These are phyloP conservation scores for Nemurella pictetii DNA, from an alignment of 2,888 invertebrate genomes.

Conservation along the genomic window DNA sequence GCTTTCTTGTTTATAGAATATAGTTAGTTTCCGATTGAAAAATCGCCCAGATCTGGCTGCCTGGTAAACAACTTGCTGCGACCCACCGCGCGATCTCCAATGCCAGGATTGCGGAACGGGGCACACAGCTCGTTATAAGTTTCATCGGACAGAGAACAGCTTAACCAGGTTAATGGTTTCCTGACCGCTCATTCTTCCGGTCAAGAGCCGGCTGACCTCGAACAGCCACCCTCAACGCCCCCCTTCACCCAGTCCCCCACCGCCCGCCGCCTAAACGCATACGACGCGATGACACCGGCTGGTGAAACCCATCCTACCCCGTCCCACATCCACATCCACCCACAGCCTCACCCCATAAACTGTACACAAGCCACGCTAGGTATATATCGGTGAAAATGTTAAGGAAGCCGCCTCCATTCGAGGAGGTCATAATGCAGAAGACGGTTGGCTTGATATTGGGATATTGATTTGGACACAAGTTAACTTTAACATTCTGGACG, in stretches of 20 bases:
- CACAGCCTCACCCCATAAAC: neutral
- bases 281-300: conserved; percentile 21
- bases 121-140: neutral
- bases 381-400: conserved; percentile 30
- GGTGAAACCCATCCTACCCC: neutral
- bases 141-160: neutral
- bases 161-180: conserved; percentile 37
- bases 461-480: conserved; percentile 29
- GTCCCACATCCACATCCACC: neutral
- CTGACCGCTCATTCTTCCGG: conserved; percentile 30
- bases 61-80: neutral
- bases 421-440: conserved; percentile 27
- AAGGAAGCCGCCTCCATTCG: conserved; percentile 6
- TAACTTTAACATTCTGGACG: conserved; percentile 6
- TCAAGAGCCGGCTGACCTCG: conserved; percentile 10
- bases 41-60: neutral
- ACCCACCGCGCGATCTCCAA: neutral
- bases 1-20: neutral
- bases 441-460: conserved; percentile 19
- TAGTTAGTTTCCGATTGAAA: neutral
- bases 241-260: conserved; percentile 1
- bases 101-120: neutral
- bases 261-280: neutral
- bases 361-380: neutral
- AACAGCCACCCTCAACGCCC: conserved; percentile 4